A percentile compares a stretch with the other conserved stretches of the same genome.
Evolutionary conservation across 2,113 vertebrate species (phyloP).

Genomic region (Prochilodus magdalenae): DNA sequence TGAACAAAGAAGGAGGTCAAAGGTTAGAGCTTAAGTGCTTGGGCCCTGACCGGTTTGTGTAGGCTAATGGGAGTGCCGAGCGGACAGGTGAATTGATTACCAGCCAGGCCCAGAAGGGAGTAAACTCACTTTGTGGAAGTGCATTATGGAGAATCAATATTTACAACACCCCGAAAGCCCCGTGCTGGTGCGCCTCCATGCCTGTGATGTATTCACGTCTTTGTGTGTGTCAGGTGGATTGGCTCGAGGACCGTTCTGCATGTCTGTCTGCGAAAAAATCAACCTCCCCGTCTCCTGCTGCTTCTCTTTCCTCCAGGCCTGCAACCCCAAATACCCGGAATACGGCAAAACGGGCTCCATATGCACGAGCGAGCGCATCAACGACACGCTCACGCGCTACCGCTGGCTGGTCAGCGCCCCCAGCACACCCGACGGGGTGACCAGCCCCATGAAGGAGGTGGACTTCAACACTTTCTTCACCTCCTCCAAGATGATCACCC

Average conservation of each 20-base stretch:
- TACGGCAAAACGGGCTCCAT: constrained; percentile 91
- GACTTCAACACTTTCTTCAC: constrained; percentile 97
- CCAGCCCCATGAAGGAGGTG: constrained; percentile 90
- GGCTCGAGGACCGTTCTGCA: not conserved
- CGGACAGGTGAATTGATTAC: constrained; percentile 1
- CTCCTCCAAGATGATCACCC: constrained; percentile 89
- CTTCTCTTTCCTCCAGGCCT: constrained; percentile 85
- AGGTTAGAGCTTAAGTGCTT: not conserved
- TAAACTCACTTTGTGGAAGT: not conserved
- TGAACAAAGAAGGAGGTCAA: not conserved
- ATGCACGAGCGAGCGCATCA: constrained; percentile 90
- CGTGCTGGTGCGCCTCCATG: not conserved
- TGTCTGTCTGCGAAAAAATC: not conserved
- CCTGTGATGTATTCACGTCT: constrained; percentile 30
- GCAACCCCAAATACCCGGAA: constrained; percentile 89
- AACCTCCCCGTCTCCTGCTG: constrained; percentile 40
- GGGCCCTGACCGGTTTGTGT: not conserved
- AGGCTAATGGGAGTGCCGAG: not conserved
- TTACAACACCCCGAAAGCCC: not conserved
- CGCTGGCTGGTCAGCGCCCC: constrained; percentile 92
- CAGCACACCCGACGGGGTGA: constrained; percentile 85
- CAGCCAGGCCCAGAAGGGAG: not conserved
- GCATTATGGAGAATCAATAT: constrained; percentile 16
- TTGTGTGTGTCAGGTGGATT: not conserved
- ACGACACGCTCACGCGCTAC: constrained; percentile 89